phyloP scores from a whole-genome alignment of 2,113 vertebrate genomes.

The Coptodon rendalli region DNA sequence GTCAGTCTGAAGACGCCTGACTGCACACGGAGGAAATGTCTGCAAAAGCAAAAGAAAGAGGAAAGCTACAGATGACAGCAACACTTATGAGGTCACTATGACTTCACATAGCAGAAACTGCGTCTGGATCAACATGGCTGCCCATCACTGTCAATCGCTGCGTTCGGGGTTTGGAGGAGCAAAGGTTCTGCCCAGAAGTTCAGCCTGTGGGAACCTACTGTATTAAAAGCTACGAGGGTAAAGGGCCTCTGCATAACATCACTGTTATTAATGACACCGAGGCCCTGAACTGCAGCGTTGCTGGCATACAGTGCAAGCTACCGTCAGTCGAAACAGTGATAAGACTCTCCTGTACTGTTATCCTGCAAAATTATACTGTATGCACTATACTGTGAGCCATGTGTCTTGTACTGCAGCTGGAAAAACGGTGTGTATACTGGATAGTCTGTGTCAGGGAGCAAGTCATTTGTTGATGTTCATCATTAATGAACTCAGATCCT shows the following conservation, averaged over 20 bases:
- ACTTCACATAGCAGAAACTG: background rate
- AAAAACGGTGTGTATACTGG: background rate
- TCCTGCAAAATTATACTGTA: background rate
- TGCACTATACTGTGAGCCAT: rapidly evolving
- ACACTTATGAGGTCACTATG: background rate
- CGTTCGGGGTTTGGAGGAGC: rapidly evolving
- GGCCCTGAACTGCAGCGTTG: background rate
- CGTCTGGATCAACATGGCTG: background rate
- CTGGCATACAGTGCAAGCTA: rapidly evolving
- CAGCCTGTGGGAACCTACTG: background rate
- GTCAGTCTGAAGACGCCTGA: background rate
- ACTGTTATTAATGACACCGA: background rate
- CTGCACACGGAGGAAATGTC: background rate
- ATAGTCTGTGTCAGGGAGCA: background rate
- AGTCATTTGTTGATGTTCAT: background rate
- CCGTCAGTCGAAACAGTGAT: background rate
- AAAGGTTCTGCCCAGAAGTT: background rate
- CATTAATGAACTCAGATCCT: background rate
- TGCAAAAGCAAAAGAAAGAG: background rate
- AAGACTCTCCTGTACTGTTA: background rate
- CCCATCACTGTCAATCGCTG: background rate
- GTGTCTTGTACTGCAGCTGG: background rate
- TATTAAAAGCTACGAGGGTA: background rate
- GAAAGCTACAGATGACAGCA: background rate
- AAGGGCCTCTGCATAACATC: background rate